A percentile compares a stretch with the other conserved stretches of the same genome.
Conservation (phyloP, 2,888 invertebrate genomes). For the Macrophya annulata region DNA sequence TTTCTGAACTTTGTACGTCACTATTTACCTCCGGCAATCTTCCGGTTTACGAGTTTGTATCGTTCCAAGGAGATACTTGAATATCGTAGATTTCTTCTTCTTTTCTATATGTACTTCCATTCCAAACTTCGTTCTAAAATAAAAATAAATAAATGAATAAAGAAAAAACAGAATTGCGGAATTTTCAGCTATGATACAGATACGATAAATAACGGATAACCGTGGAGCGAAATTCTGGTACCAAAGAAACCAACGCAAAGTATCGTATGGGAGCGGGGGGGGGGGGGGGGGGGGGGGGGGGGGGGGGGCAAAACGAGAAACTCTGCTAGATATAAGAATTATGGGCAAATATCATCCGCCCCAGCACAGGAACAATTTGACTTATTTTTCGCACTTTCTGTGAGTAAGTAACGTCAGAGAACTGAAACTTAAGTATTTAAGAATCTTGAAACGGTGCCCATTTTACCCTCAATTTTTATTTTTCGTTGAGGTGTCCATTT, state of each 20-base stretch:
- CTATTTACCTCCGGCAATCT: constrained; percentile 21
- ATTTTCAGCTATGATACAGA: background rate
- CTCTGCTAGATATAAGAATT: too few species aligned
- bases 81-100: constrained; percentile 15
- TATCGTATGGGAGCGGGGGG: too few species aligned
- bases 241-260: background rate
- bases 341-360: too few species aligned
- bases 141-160: background rate
- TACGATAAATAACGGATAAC: constrained; percentile 6
- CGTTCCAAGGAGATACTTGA: background rate
- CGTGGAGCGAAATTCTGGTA: background rate
- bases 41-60: constrained; percentile 7
- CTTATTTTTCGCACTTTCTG: too few species aligned
- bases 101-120: background rate
- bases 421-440: too few species aligned
- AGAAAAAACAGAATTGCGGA: background rate
- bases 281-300: too few species aligned
- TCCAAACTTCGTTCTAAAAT: background rate
- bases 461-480: too few species aligned
- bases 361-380: too few species aligned
- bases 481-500: too few species aligned
- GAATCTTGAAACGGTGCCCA: too few species aligned
- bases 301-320: too few species aligned
- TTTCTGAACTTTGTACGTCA: background rate
- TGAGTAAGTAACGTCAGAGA: too few species aligned